Conservation (phyloP, 1,140 invertebrate genomes). For the Hyles euphorbiae region DNA sequence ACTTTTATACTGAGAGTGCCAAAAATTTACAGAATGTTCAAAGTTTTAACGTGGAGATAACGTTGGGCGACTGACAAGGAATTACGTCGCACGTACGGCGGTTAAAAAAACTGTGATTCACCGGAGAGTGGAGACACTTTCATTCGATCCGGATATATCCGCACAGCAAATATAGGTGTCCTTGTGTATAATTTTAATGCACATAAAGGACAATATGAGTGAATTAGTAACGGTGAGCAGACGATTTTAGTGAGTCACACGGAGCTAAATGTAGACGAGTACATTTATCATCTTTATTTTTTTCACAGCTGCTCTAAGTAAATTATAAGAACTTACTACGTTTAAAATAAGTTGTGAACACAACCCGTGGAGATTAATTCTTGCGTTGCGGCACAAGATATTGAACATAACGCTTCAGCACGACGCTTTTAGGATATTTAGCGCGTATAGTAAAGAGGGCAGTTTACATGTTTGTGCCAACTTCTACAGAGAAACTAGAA, state of each 20-base stretch:
- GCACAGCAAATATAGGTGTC: slow-evolving; percentile 61
- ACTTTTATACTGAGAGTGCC: slow-evolving; percentile 24
- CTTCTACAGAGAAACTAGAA: slow-evolving; percentile 59
- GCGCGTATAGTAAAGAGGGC: slow-evolving; percentile 65
- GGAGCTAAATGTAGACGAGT: slow-evolving; percentile 18
- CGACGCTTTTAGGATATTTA: slow-evolving; percentile 38
- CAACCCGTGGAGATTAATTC: slow-evolving; percentile 4
- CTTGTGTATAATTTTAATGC: slow-evolving; percentile 61
- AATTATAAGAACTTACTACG: slow-evolving; percentile 12
- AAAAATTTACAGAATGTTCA: slow-evolving; percentile 55
- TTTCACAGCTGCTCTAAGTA: slow-evolving; percentile 15
- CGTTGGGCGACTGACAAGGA: slow-evolving; percentile 48
- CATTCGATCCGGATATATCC: slow-evolving; percentile 67
- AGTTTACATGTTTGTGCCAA: slow-evolving; percentile 74
- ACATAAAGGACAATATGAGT: slow-evolving; percentile 61
- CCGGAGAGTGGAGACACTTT: slow-evolving; percentile 56
- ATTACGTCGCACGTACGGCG: slow-evolving; percentile 50
- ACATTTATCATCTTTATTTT: slow-evolving; percentile 25
- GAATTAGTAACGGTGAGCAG: slow-evolving; percentile 31
- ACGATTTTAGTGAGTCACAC: slow-evolving; percentile 38
- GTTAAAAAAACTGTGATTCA: slow-evolving; percentile 66
- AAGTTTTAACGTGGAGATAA: slow-evolving; percentile 55
- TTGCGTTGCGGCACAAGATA: slow-evolving; percentile 5
- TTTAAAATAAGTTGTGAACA: slow-evolving; percentile 12
- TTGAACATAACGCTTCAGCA: slow-evolving; percentile 12